Evolutionary conservation across 2,113 vertebrate genomes (phyloP), one percentile per base, ranked within the genome.

Genomic region (Oceanodroma tethys): DNA sequence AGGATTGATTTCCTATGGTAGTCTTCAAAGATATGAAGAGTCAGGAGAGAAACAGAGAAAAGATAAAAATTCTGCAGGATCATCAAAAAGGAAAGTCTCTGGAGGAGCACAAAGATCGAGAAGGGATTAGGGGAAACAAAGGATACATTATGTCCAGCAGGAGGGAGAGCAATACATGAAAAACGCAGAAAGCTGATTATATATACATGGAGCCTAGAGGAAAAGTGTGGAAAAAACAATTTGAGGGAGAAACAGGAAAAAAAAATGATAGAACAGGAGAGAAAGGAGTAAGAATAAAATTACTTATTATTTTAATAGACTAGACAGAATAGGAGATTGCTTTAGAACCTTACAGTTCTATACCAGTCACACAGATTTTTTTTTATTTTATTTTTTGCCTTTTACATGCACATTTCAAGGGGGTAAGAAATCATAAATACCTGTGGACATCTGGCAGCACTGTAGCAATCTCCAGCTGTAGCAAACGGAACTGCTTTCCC

Each of bases 391-490:
- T 3, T 7, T 5, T 3, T 20, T 2, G 5, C 2, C 34, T 23
- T 19, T 59, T n/a, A 16, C 1, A 2, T 23, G 42, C 38, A 52
- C 25, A 40, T 80, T 75, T 93, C 9, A 63, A 43, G 12, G 23
- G 5, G 9, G 27, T 72, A 86, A 94, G 56, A 68, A 72, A 71
- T 56, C n/a, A 34, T 87, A 91, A 79, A 63, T 96, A 99, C 99
- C 98, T 99, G 99, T 48, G 99, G 99, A 97, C 99, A 99, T 96
- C 98, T 99, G 95, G 98, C 98, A 80, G 99, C 99, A 67, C 99
- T 99, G 90, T 99, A 99, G 97, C 99, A 99, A 93, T 99, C 99
- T 89, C 99, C 99, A 34, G 99, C 99, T 72, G 99, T 99, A 70
- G 98, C 99, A 87, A 99, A 99, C 0, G 99, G 98, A 85, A 99